These are phyloP conservation scores for Dendrophyllia cribrosa DNA, from an alignment of 64 coral and sea anemone species.

Conservation along the genomic window DNA sequence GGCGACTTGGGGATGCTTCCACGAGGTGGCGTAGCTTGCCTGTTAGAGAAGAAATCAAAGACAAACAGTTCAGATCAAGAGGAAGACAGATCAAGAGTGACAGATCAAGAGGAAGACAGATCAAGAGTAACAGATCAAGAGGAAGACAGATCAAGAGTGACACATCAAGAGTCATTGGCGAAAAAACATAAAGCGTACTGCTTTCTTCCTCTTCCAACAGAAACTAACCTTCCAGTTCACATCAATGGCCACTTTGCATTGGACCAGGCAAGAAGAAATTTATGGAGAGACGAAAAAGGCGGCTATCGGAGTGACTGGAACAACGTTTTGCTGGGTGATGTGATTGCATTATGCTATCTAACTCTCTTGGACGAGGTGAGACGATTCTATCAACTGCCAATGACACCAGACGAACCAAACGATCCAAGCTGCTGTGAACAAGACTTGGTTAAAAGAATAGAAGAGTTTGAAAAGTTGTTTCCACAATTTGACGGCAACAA, in stretches of 20 bases:
- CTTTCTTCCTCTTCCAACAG: constrained; percentile 78
- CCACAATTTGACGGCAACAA: neutral
- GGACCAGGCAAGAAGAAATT: constrained; percentile 70
- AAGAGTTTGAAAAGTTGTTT: constrained; percentile 25
- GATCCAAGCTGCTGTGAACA: neutral
- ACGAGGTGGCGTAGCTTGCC: constrained; percentile 70
- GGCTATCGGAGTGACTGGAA: constrained; percentile 79
- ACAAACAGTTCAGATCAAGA: too few species aligned
- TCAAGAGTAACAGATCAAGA: too few species aligned
- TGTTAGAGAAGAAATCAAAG: neutral
- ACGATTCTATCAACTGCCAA: neutral
- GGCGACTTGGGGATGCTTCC: constrained; percentile 83
- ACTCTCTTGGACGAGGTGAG: constrained; percentile 60
- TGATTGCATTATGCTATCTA: constrained; percentile 77
- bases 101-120: too few species aligned
- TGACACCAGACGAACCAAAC: neutral
- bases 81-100: too few species aligned
- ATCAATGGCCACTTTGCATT: constrained; percentile 87
- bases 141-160: too few species aligned
- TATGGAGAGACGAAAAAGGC: constrained; percentile 48
- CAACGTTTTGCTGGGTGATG: constrained; percentile 18
- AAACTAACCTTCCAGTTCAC: constrained; percentile 76
- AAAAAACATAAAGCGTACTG: constrained; percentile 71
- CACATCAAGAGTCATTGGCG: too few species aligned
- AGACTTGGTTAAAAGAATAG: neutral